Evolutionary conservation across 2,113 vertebrate species (phyloP), one percentile per base, ranked within the genome.

Genomic region (Shinisaurus crocodilurus): DNA sequence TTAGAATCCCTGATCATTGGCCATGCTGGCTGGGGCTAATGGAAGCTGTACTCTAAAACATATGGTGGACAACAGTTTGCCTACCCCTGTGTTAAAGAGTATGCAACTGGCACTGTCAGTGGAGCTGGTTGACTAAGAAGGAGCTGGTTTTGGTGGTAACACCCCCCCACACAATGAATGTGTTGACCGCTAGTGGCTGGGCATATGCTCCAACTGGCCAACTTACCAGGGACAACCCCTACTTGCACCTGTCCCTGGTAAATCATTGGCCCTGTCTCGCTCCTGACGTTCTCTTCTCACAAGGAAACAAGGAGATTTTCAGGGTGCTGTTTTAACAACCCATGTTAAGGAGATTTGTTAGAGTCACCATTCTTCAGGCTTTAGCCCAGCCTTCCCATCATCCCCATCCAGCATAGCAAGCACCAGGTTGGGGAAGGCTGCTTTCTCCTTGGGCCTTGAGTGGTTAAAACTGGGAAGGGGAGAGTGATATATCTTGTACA

Each of bases 121-220:
- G 90, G 83, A n/a, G 1, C n/a, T n/a, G n/a, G n/a, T n/a, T 29
- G 84, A 86, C 72, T 77, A 86, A 70, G 87, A 87, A 77, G 37
- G 20, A 37, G 50, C 50, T 54, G 50, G 50, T 54, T 13, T 60
- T 37, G 18, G 32, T 32, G 54, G 50, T 25, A 82, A 60, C 54
- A 60, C 9, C 57, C 37, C 40, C 54, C 27, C n/a, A 34, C n/a
- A n/a, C 34, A 60, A 23, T 60, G 54, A 37, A 60, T 12, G 7
- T 37, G 32, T 82, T 60, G 8, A 60, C 57, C 54, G 23, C n/a
- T 23, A 34, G 54, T 60, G 23, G 50, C 9, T 10, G 60, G 50
- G 57, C 50, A 60, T 57, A 82, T 60, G 34, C 50, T 23, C 57
- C 23, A 57, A 82, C 48, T 48, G 40, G 48, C 77, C 77, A 50